phyloP scores from a whole-genome alignment of 2,888 invertebrate genomes.

The Aphidius colemani region DNA sequence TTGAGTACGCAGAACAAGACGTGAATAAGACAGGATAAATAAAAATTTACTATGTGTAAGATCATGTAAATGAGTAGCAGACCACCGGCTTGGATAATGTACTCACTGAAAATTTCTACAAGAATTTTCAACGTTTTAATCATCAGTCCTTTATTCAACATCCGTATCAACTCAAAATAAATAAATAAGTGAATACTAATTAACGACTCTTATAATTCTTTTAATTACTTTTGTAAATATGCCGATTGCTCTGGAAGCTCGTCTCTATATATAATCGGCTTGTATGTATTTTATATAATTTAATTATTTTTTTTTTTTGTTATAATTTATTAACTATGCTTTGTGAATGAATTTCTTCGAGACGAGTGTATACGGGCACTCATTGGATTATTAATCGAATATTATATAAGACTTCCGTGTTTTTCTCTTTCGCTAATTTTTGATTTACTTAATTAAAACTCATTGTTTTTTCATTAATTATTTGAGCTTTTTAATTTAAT shows the following conservation, averaged over 20 bases:
- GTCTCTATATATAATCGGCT: constrained; percentile 24
- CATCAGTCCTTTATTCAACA: constrained; percentile 6
- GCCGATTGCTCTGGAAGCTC: constrained; percentile 42
- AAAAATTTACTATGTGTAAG: constrained; percentile 7
- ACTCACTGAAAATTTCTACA: constrained; percentile 42
- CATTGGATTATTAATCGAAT: too few species aligned
- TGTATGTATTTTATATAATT: too few species aligned
- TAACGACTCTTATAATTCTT: constrained; percentile 58
- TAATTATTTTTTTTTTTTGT: too few species aligned
- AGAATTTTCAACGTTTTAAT: constrained; percentile 20
- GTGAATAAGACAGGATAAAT: constrained; percentile 14
- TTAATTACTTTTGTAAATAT: constrained; percentile 54
- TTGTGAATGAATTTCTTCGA: too few species aligned
- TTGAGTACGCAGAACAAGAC: constrained; percentile 32
- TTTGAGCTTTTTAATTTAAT: too few species aligned
- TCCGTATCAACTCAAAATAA: not conserved
- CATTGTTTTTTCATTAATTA: too few species aligned
- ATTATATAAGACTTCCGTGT: too few species aligned
- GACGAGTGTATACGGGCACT: too few species aligned
- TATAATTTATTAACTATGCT: too few species aligned
- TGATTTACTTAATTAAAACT: too few species aligned
- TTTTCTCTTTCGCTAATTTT: too few species aligned
- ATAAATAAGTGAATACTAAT: constrained; percentile 57
- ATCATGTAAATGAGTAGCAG: constrained; percentile 28
- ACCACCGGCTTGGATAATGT: constrained; percentile 47